These are phyloP conservation scores for Netelia fuscicornis DNA, from an alignment of 2,888 invertebrate genomes.

Conservation along the genomic window DNA sequence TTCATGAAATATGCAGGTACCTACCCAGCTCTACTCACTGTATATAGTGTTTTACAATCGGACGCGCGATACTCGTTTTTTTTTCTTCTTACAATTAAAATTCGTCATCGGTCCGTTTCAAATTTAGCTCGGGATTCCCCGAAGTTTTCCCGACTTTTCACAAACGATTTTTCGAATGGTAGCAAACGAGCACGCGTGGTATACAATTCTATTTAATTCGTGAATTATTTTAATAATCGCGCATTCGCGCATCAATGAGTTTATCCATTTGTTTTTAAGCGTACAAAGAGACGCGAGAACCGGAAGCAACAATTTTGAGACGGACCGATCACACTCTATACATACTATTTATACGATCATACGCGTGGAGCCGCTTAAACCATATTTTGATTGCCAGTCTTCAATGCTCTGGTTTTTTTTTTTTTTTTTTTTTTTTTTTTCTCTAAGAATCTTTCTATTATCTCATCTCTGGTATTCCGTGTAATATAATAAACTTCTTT, in stretches of 20 bases:
- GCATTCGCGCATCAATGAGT: not conserved
- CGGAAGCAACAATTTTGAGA: slow-evolving; percentile 28
- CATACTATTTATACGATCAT: slow-evolving; percentile 57
- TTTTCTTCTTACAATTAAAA: slow-evolving; percentile 23
- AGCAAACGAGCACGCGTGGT: not conserved
- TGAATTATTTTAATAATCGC: slow-evolving; percentile 10
- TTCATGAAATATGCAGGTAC: slow-evolving; percentile 82
- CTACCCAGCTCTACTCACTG: slow-evolving; percentile 78
- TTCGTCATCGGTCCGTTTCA: slow-evolving; percentile 47
- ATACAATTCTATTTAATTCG: slow-evolving; percentile 2
- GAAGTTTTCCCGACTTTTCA: not conserved
- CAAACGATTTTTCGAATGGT: not conserved
- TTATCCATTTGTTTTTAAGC: not conserved
- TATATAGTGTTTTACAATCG: slow-evolving; percentile 76
- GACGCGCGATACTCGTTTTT: slow-evolving; percentile 77
- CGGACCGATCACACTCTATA: slow-evolving; percentile 57
- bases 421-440: not conserved
- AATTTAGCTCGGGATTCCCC: slow-evolving; percentile 25
- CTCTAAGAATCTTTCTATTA: slow-evolving; percentile 41
- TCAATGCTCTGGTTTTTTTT: slow-evolving; percentile 75
- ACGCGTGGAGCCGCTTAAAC: slow-evolving; percentile 66
- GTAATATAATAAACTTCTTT: slow-evolving; percentile 23
- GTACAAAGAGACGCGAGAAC: slow-evolving; percentile 3
- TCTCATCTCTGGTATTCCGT: slow-evolving; percentile 26
- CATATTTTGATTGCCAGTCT: slow-evolving; percentile 82